Evolutionary conservation across 2,113 vertebrate genomes (phyloP), one percentile per base, ranked within the genome.

Genomic region (Rhinoderma darwinii): DNA sequence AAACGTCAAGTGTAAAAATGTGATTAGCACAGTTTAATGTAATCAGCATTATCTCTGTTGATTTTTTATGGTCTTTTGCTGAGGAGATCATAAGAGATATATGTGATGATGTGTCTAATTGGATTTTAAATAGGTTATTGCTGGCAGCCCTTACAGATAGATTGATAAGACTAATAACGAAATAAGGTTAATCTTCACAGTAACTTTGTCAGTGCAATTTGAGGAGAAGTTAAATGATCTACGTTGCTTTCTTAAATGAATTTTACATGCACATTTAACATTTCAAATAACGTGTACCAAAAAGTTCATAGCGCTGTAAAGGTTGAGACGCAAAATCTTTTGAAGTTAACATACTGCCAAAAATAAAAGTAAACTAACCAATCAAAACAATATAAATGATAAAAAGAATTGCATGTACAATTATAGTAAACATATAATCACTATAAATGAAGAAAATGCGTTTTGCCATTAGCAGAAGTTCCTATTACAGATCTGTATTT

Each of bases 71-170:
- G 47, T 51, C 47, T 75, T 44, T 76, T 41, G 61, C n/a, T 61
- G 73, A 63, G 54, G 37, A 63, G 54, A 76, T 44, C 54, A 63
- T 56, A 76, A 61, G 73, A 61, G 61, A 63, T 43, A 63, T 61
- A 84, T 59, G 17, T 54, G 39, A 61, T 63, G 83, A 76, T 84
- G 37, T 63, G 43, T 47, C 56, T 84, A 74, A 75, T 76, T 75
- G 83, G 72, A 84, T 84, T 84, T 84, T 76, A 76, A 76, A 43
- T 84, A 63, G 83, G 83, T 84, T 61, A 76, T 76, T 84, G 74
- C 32, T 54, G 77, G 56, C 72, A 66, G 73, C 25, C 35, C 3
- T 27, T 75, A 50, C 15, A 59, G 73, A 61, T 76, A 43, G 83
- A 84, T 63, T 76, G 72, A 84, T 84, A 76, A 47, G 27, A 4